phyloP scores from a whole-genome alignment of 1,140 invertebrate genomes.

The Papilio glaucus region DNA sequence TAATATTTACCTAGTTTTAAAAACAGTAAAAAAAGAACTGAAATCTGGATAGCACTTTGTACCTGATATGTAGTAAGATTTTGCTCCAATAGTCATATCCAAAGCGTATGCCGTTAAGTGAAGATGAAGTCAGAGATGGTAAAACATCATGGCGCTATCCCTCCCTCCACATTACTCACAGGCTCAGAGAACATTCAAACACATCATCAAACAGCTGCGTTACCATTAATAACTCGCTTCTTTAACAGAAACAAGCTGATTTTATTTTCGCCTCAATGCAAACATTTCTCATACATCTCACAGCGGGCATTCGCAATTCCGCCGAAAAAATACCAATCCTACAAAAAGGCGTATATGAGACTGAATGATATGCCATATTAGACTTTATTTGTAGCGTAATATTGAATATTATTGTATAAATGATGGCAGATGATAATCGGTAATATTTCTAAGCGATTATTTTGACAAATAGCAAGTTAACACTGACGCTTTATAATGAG shows the following conservation, averaged over 20 bases:
- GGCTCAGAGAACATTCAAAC: too few species aligned
- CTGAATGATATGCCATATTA: not conserved
- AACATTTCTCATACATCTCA: constrained; percentile 32
- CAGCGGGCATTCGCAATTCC: constrained; percentile 33
- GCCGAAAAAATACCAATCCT: constrained; percentile 26
- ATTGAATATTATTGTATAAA: not conserved
- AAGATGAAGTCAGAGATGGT: too few species aligned
- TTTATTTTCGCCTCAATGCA: constrained; percentile 34
- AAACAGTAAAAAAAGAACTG: too few species aligned
- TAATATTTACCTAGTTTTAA: too few species aligned
- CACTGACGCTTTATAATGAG: constrained; percentile 42
- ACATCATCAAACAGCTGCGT: not conserved
- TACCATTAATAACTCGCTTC: constrained; percentile 32
- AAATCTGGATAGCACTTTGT: too few species aligned
- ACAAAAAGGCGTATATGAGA: not conserved
- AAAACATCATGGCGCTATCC: too few species aligned
- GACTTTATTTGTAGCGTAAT: not conserved
- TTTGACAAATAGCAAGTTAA: constrained; percentile 56
- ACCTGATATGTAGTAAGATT: too few species aligned
- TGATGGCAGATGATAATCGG: not conserved
- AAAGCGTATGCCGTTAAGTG: too few species aligned
- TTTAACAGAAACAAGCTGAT: constrained; percentile 16
- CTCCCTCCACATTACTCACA: too few species aligned
- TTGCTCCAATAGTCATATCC: too few species aligned
- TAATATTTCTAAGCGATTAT: constrained; percentile 43